A percentile compares a stretch with the other conserved stretches of the same genome.
Conservation (phyloP, 2,888 invertebrate species). For the Tetheella fluctuosa region DNA sequence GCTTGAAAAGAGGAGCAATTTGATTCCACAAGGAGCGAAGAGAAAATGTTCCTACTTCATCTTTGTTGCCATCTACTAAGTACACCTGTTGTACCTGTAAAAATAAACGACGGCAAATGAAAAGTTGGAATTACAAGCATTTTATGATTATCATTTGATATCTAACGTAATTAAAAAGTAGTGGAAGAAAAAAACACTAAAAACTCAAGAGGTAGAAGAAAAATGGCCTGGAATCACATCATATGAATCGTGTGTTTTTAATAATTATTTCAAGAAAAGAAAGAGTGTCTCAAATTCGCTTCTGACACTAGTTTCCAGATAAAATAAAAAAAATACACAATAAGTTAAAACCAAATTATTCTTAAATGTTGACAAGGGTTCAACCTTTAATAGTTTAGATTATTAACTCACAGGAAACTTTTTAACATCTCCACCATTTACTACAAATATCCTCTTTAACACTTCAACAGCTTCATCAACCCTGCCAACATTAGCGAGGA, state of each 20-base stretch:
- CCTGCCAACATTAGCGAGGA: slow-evolving; percentile 86
- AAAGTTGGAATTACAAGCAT: not conserved
- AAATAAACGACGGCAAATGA: not conserved
- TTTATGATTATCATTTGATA: too few species aligned
- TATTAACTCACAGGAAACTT: slow-evolving; percentile 62
- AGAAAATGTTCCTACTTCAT: slow-evolving; percentile 63
- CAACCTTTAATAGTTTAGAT: not conserved
- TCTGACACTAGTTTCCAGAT: too few species aligned
- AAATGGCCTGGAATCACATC: too few species aligned
- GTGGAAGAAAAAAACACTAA: too few species aligned
- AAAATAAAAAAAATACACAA: too few species aligned
- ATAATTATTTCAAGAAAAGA: too few species aligned
- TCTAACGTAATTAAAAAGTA: too few species aligned
- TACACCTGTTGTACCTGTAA: slow-evolving; percentile 61
- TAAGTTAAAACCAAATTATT: too few species aligned
- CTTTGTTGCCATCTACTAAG: slow-evolving; percentile 61
- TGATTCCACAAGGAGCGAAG: slow-evolving; percentile 81
- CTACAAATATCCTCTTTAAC: slow-evolving; percentile 83
- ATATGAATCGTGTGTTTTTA: too few species aligned
- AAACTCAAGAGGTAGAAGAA: too few species aligned
- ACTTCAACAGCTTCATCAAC: slow-evolving; percentile 85
- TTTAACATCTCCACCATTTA: slow-evolving; percentile 74
- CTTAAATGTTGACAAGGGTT: too few species aligned
- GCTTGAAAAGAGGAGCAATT: slow-evolving; percentile 81
- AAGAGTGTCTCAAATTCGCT: too few species aligned